Percentiles rank a stretch among this genome's conserved stretches.
phyloP scores from a whole-genome alignment of 2,888 invertebrate genomes.

The Drosophila atroscutellata region DNA sequence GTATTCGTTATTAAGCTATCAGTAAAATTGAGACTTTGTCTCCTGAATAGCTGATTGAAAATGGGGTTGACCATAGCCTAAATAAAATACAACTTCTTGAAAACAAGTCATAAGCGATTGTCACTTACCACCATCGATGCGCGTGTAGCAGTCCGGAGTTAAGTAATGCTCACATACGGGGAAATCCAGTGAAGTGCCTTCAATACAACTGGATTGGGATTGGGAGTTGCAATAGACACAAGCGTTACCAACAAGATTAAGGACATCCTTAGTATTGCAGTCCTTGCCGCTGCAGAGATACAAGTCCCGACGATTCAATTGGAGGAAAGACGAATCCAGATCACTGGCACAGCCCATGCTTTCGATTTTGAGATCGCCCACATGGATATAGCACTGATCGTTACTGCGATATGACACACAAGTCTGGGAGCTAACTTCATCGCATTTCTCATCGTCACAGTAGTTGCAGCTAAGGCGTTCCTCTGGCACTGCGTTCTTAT shows the following conservation, averaged over 20 bases:
- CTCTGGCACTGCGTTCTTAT: constrained; percentile 61
- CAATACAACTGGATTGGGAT: constrained; percentile 53
- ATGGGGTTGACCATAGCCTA: no score
- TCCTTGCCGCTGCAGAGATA: constrained; percentile 71
- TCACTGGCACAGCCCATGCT: constrained; percentile 81
- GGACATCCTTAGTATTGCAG: constrained; percentile 70
- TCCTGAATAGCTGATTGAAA: neutral
- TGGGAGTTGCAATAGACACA: constrained; percentile 74
- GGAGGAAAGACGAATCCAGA: constrained; percentile 46
- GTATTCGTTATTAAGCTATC: neutral
- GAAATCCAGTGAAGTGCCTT: neutral
- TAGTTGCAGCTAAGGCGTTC: constrained; percentile 67
- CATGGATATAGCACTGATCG: constrained; percentile 78
- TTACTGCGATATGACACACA: constrained; percentile 70
- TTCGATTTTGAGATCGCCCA: constrained; percentile 53
- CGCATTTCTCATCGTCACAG: constrained; percentile 62
- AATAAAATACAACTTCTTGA: no score
- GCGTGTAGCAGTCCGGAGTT: constrained; percentile 64
- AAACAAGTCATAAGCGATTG: neutral
- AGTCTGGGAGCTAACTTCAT: constrained; percentile 23
- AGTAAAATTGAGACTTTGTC: neutral
- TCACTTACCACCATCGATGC: constrained; percentile 58
- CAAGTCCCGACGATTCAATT: constrained; percentile 61
- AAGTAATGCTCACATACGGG: constrained; percentile 60
- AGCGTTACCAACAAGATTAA: constrained; percentile 17